Evolutionary conservation across 2,113 vertebrate genomes (phyloP).

Genomic region (Megalops atlanticus): DNA sequence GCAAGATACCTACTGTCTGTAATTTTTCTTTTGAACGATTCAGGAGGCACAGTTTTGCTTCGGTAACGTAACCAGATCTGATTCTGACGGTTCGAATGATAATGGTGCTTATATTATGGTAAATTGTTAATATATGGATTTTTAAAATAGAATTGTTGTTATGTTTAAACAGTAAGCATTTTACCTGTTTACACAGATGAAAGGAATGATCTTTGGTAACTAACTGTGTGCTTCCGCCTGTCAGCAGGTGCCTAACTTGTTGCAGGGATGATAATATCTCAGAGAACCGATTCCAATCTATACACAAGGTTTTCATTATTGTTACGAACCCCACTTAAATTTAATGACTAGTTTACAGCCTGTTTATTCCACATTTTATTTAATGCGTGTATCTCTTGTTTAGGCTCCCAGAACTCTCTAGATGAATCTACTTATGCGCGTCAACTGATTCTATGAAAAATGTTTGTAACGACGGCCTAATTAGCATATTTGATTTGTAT

Average conservation of each 20-base stretch:
- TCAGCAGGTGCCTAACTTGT: slow-evolving; percentile 71
- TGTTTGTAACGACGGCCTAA: too few relatives aligned
- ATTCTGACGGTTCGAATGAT: too few relatives aligned
- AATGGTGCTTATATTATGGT: background rate
- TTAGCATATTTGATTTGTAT: too few relatives aligned
- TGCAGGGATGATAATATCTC: slow-evolving; percentile 42
- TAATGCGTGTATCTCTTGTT: background rate
- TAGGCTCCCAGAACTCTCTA: too few relatives aligned
- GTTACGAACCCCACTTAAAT: background rate
- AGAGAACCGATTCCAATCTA: background rate
- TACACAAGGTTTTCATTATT: background rate
- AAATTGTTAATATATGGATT: too few relatives aligned
- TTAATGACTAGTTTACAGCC: background rate
- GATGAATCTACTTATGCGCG: too few relatives aligned
- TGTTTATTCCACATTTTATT: background rate
- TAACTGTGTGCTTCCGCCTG: slow-evolving; percentile 22
- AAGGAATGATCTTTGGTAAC: background rate
- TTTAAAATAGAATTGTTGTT: too few relatives aligned
- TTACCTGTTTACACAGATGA: background rate
- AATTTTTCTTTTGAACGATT: background rate
- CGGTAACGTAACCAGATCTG: too few relatives aligned
- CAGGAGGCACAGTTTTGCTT: background rate
- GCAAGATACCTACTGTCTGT: background rate
- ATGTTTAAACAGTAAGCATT: too few relatives aligned
- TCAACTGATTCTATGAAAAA: too few relatives aligned